phyloP scores from a whole-genome alignment of 2,888 invertebrate species.

The Hirtodrosophila histrioides region DNA sequence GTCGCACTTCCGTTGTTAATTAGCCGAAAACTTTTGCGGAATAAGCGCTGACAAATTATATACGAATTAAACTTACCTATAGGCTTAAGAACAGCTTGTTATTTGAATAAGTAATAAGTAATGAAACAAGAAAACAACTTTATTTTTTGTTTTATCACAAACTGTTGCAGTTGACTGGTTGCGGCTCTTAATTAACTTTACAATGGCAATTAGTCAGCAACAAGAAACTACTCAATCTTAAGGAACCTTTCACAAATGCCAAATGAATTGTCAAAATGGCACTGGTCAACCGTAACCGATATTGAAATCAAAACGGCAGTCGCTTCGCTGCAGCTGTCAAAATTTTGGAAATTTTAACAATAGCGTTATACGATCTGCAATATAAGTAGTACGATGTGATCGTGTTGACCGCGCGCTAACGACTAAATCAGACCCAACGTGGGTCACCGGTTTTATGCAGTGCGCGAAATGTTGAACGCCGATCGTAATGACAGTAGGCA shows the following conservation, averaged over 20 bases:
- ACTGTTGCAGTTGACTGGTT: conserved; percentile 3
- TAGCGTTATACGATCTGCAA: conserved; percentile 25
- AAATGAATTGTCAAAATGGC: neutral
- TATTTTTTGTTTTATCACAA: conserved; percentile 8
- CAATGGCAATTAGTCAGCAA: conserved; percentile 7
- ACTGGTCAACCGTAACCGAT: conserved; percentile 3
- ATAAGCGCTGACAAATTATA: conserved; percentile 11
- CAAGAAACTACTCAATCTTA: neutral
- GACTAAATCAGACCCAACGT: conserved; percentile 82
- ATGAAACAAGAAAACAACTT: neutral
- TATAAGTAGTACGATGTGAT: conserved; percentile 70
- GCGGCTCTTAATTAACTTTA: conserved; percentile 16
- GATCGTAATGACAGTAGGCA: conserved; percentile 35
- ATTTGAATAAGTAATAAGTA: conserved; percentile 5
- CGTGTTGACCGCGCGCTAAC: conserved; percentile 84
- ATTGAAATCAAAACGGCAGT: conserved; percentile 6
- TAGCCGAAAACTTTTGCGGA: conserved; percentile 29
- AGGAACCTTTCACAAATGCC: neutral
- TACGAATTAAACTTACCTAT: conserved; percentile 41
- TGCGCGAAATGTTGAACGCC: conserved; percentile 59
- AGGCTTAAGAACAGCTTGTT: conserved; percentile 20
- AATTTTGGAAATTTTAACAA: conserved; percentile 8
- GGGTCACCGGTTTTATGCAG: conserved; percentile 83
- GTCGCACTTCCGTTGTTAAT: conserved; percentile 51
- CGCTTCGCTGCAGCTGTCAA: conserved; percentile 32